Evolutionary conservation across 2,888 invertebrate species (phyloP).

Genomic region (Diplazon laetatorius): DNA sequence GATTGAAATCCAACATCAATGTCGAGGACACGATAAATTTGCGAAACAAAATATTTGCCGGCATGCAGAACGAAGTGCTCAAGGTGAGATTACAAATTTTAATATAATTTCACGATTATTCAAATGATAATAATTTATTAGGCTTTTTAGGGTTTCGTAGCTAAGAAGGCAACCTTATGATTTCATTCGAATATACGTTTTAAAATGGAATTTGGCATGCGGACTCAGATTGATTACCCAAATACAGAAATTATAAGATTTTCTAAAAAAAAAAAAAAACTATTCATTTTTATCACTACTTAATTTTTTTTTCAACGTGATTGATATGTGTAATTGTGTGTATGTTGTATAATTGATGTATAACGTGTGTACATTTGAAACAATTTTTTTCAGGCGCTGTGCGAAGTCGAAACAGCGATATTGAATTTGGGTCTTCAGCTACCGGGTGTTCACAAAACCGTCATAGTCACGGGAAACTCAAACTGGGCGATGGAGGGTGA

Average conservation of each 20-base stretch:
- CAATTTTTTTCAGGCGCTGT: conserved; percentile 81
- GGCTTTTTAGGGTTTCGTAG: conserved; percentile 14
- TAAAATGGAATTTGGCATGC: too few relatives aligned
- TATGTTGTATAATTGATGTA: too few relatives aligned
- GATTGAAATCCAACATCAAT: conserved; percentile 81
- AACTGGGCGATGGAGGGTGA: conserved; percentile 83
- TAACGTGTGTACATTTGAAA: background rate
- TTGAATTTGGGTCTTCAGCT: conserved; percentile 81
- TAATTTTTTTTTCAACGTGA: too few relatives aligned
- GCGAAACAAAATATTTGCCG: conserved; percentile 82
- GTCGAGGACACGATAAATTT: conserved; percentile 83
- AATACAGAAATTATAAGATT: too few relatives aligned
- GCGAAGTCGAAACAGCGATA: conserved; percentile 86
- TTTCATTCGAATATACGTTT: too few relatives aligned
- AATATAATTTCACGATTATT: background rate
- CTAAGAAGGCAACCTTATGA: too few relatives aligned
- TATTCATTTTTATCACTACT: too few relatives aligned
- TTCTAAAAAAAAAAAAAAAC: too few relatives aligned
- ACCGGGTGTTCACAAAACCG: conserved; percentile 72
- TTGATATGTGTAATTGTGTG: too few relatives aligned
- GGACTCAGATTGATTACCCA: too few relatives aligned
- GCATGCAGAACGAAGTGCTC: conserved; percentile 78
- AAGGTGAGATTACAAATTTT: conserved; percentile 71
- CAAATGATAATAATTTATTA: background rate
- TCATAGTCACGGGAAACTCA: conserved; percentile 80